A percentile compares a stretch with the other conserved stretches of the same genome.
Evolutionary conservation across 2,113 vertebrate genomes (phyloP).

Genomic region (Phrynocephalus versicolor): DNA sequence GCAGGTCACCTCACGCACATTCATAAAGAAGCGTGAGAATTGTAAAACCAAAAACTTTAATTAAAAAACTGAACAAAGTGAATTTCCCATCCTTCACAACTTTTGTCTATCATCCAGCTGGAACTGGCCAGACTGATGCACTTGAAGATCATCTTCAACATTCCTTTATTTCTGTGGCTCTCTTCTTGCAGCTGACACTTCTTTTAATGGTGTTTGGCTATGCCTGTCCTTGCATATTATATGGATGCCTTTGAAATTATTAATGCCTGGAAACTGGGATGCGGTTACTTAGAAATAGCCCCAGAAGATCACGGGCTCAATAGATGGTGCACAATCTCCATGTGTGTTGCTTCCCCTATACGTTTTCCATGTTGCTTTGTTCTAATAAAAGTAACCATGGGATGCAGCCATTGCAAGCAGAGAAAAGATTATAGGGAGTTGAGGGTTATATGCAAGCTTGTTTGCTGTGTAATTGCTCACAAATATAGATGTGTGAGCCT

Average conservation of each 20-base stretch:
- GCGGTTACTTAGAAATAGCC: not conserved
- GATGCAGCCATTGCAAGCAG: not conserved
- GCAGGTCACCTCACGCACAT: no score
- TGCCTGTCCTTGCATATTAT: not conserved
- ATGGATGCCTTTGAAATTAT: not conserved
- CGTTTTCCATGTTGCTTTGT: not conserved
- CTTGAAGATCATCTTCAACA: not conserved
- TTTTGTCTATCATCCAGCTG: not conserved
- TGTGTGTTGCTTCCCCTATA: not conserved
- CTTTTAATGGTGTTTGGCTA: constrained; percentile 2
- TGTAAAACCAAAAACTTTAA: no score
- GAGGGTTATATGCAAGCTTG: not conserved
- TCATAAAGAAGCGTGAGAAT: no score
- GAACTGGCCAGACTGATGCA: not conserved
- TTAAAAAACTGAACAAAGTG: not conserved
- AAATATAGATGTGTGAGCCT: not conserved
- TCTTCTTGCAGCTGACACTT: not conserved
- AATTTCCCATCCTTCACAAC: not conserved
- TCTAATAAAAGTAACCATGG: not conserved
- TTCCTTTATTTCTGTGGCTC: not conserved
- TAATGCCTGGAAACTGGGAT: not conserved
- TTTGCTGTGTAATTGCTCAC: constrained; percentile 9
- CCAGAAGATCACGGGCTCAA: not conserved
- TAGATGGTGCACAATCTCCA: not conserved
- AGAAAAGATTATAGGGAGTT: not conserved